These are phyloP conservation scores for Sebastes umbrosus DNA, from an alignment of 2,797 vertebrate genomes.

Conservation along the genomic window DNA sequence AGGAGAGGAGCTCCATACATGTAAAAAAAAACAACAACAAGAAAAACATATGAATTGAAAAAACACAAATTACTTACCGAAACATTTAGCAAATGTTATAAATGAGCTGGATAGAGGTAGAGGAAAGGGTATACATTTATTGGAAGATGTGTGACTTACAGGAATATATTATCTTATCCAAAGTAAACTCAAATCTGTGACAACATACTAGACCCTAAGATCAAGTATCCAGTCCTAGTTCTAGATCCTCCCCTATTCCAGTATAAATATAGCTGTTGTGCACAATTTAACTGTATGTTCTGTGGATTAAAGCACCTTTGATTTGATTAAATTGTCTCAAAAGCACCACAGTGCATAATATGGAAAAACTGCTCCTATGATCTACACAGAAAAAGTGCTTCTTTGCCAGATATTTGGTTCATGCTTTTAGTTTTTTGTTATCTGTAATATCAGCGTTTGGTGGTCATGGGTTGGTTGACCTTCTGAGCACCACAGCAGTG, in stretches of 20 bases:
- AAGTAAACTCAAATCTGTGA: background rate
- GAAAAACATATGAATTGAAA: background rate
- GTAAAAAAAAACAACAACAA: background rate
- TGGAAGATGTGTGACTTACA: background rate
- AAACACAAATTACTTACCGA: background rate
- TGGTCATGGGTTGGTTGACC: constrained; percentile 1
- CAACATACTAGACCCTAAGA: background rate
- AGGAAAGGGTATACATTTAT: background rate
- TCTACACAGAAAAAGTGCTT: background rate
- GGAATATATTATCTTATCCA: background rate
- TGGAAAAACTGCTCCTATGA: background rate
- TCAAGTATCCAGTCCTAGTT: background rate
- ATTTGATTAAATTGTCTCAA: background rate
- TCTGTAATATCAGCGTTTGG: background rate
- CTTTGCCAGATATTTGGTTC: background rate
- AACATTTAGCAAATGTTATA: background rate
- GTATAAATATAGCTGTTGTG: background rate
- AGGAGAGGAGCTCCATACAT: background rate
- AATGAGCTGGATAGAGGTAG: background rate
- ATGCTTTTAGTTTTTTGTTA: background rate
- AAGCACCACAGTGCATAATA: background rate
- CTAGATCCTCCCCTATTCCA: background rate
- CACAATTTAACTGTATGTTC: background rate
- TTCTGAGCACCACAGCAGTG: background rate
- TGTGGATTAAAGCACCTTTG: background rate